Evolutionary conservation across 1,140 invertebrate species (phyloP).

Genomic region (Nebria ingens): DNA sequence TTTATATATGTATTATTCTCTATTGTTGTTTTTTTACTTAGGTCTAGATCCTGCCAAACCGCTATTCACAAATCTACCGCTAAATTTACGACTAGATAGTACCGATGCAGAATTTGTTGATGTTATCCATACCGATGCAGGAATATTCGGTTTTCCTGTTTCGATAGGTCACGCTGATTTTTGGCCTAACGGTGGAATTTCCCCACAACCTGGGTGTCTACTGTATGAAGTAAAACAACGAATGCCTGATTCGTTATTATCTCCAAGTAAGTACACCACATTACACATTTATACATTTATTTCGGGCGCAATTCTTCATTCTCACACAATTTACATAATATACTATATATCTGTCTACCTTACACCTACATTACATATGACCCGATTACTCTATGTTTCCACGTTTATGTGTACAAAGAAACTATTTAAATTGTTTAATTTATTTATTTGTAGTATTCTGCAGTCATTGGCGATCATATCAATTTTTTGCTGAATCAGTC

Average conservation of each 20-base stretch:
- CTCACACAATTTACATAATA: too few relatives aligned
- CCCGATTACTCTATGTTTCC: too few relatives aligned
- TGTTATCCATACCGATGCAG: conserved; percentile 66
- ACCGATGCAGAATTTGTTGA: conserved; percentile 64
- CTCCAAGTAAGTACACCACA: conserved; percentile 23
- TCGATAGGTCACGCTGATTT: conserved; percentile 62
- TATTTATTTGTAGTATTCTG: conserved; percentile 50
- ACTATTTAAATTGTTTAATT: conserved; percentile 8
- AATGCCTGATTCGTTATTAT: conserved; percentile 27
- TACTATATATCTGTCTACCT: too few relatives aligned
- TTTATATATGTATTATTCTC: background rate
- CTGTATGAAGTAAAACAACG: conserved; percentile 32
- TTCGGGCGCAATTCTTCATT: too few relatives aligned
- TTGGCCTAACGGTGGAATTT: conserved; percentile 54
- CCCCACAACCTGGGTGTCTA: conserved; percentile 55
- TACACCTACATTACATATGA: too few relatives aligned
- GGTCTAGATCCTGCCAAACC: conserved; percentile 50
- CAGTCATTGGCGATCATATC: conserved; percentile 57
- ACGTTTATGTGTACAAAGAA: background rate
- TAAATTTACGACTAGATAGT: conserved; percentile 36
- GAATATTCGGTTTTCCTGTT: conserved; percentile 46
- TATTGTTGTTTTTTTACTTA: conserved; percentile 18
- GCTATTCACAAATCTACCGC: conserved; percentile 34
- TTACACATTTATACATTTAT: too few relatives aligned
- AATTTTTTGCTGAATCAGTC: conserved; percentile 60